Percentiles rank a stretch among this genome's conserved stretches.
Conservation (phyloP, 2,888 invertebrate species). For the Julus scanicus region DNA sequence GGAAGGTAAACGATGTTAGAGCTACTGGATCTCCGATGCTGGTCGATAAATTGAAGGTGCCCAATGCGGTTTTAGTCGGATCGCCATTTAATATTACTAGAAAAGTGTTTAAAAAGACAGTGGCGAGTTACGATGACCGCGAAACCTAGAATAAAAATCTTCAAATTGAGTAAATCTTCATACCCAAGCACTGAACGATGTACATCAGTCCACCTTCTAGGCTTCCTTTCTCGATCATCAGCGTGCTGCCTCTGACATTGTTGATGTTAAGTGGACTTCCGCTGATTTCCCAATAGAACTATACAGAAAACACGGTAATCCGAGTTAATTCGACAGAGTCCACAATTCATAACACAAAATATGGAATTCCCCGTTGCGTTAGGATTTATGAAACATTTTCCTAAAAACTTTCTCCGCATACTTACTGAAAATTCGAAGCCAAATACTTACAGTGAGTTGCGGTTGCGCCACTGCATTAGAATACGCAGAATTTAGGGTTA, state of each 20-base stretch:
- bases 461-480: not conserved
- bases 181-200: conserved; percentile 47
- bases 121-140: not conserved
- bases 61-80: not conserved
- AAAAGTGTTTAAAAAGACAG: not conserved
- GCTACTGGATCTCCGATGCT: conserved; percentile 10
- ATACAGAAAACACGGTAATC: not conserved
- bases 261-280: conserved; percentile 19
- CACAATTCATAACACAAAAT: too few species aligned
- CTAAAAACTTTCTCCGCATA: not conserved
- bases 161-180: not conserved
- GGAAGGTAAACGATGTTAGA: not conserved
- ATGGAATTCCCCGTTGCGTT: not conserved
- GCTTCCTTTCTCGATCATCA: conserved; percentile 47
- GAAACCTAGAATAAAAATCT: not conserved
- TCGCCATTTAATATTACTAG: conserved; percentile 44
- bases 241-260: not conserved
- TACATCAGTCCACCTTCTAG: conserved; percentile 45
- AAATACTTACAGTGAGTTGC: not conserved
- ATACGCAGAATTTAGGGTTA: not conserved
- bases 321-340: not conserved
- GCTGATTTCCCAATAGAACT: conserved; percentile 53
- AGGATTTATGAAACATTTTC: not conserved
- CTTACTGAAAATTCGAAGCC: not conserved
- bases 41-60: not conserved